phyloP scores from a whole-genome alignment of 2,113 vertebrate genomes.

The Struthio camelus region DNA sequence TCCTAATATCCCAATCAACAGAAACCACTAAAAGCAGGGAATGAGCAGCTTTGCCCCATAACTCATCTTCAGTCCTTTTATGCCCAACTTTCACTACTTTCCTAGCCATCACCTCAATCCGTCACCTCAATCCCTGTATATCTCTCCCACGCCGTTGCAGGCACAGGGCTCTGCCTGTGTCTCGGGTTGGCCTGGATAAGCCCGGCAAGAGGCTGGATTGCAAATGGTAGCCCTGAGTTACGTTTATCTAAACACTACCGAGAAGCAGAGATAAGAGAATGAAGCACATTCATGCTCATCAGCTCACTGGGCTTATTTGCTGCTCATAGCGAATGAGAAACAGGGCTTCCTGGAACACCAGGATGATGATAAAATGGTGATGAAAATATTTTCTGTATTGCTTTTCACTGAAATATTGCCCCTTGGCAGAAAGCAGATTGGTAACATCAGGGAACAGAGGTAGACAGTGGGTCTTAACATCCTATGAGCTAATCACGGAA shows the following conservation, averaged over 20 bases:
- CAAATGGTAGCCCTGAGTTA: conserved; percentile 28
- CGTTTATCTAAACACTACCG: conserved; percentile 9
- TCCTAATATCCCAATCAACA: not conserved
- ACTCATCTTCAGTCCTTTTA: not conserved
- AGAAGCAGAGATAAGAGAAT: conserved; percentile 10
- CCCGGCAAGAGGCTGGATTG: not conserved
- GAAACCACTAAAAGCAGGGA: not conserved
- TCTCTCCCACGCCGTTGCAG: not conserved
- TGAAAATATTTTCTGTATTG: conserved; percentile 42
- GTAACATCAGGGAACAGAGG: not conserved
- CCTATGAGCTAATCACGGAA: not conserved
- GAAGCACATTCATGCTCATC: not conserved
- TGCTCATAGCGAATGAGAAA: not conserved
- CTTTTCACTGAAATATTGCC: conserved; percentile 55
- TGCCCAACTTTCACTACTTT: not conserved
- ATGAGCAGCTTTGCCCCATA: accelerated
- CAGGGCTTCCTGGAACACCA: conserved; percentile 1
- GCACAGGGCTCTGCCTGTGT: accelerated
- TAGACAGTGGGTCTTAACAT: conserved; percentile 7
- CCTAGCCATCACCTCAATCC: not conserved
- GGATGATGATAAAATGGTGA: conserved; percentile 10
- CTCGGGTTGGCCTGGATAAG: not conserved
- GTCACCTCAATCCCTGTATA: not conserved
- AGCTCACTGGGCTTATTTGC: not conserved
- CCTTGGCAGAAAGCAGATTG: conserved; percentile 29